These are phyloP conservation scores for Anthonomus grandis DNA, from an alignment of 1,140 invertebrate genomes.

Conservation along the genomic window DNA sequence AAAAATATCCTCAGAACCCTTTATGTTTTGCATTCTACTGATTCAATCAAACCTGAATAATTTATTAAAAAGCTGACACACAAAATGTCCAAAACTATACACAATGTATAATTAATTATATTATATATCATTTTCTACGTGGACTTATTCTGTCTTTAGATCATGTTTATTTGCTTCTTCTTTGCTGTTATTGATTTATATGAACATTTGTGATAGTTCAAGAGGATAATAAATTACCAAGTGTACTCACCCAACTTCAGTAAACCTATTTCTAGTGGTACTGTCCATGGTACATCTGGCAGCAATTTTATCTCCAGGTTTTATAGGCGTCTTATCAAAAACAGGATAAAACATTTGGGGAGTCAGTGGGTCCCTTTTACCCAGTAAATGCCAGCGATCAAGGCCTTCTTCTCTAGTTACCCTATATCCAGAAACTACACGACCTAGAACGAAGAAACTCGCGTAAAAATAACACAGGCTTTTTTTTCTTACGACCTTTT, in stretches of 20 bases:
- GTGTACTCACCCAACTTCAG: slow-evolving; percentile 81
- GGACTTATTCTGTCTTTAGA: no score
- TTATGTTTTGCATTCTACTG: no score
- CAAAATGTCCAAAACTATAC: no score
- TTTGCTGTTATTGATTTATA: no score
- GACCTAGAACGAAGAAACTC: slow-evolving; percentile 54
- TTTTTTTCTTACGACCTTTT: neutral
- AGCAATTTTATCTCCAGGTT: slow-evolving; percentile 57
- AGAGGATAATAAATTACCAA: no score
- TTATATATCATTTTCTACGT: no score
- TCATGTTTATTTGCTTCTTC: no score
- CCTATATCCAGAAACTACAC: slow-evolving; percentile 84
- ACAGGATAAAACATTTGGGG: slow-evolving; percentile 97
- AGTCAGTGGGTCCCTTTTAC: slow-evolving; percentile 85
- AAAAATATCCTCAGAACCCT: no score
- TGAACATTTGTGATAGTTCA: no score
- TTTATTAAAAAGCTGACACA: no score
- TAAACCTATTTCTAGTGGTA: slow-evolving; percentile 55
- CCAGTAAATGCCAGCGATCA: slow-evolving; percentile 78
- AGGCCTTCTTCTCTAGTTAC: slow-evolving; percentile 60
- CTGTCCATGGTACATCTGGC: slow-evolving; percentile 91
- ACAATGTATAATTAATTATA: no score
- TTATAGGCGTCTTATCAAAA: slow-evolving; percentile 58
- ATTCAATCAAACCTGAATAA: no score
- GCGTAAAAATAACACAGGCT: neutral